These are phyloP conservation scores for Mesembrinibis cayennensis DNA, from an alignment of 2,113 vertebrate genomes.

Conservation along the genomic window DNA sequence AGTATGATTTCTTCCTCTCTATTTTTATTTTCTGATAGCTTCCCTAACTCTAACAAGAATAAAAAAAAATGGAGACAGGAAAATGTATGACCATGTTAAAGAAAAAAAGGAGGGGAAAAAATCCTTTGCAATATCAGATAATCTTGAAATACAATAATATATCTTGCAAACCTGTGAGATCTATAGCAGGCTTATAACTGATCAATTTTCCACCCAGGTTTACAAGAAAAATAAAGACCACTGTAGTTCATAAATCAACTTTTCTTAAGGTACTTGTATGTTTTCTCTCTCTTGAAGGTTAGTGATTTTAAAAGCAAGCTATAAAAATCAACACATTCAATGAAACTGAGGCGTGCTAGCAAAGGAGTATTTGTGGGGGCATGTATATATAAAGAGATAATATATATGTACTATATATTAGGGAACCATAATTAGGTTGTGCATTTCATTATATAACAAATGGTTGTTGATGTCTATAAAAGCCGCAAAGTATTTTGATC, in stretches of 20 bases:
- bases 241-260: constrained; percentile 65
- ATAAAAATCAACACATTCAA: background rate
- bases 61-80: constrained; percentile 33
- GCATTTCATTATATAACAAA: background rate
- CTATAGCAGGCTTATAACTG: constrained; percentile 61
- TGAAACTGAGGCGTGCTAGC: background rate
- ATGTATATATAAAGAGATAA: background rate
- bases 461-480: background rate
- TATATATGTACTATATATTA: background rate
- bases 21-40: constrained; percentile 67
- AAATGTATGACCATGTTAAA: constrained; percentile 34
- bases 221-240: constrained; percentile 62
- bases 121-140: constrained; percentile 50
- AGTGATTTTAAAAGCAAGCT: constrained; percentile 42
- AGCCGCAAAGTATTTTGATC: background rate
- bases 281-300: constrained; percentile 25
- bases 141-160: constrained; percentile 65
- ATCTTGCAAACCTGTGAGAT: constrained; percentile 57
- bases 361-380: background rate
- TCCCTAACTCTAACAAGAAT: constrained; percentile 68
- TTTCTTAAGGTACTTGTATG: constrained; percentile 24
- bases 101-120: background rate
- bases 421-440: background rate
- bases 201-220: constrained; percentile 69
- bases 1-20: constrained; percentile 77